Percentiles rank a stretch among this genome's conserved stretches.
These are phyloP conservation scores for Orientallactaga bullata DNA, from an alignment of 2,113 vertebrate genomes.

Conservation along the genomic window DNA sequence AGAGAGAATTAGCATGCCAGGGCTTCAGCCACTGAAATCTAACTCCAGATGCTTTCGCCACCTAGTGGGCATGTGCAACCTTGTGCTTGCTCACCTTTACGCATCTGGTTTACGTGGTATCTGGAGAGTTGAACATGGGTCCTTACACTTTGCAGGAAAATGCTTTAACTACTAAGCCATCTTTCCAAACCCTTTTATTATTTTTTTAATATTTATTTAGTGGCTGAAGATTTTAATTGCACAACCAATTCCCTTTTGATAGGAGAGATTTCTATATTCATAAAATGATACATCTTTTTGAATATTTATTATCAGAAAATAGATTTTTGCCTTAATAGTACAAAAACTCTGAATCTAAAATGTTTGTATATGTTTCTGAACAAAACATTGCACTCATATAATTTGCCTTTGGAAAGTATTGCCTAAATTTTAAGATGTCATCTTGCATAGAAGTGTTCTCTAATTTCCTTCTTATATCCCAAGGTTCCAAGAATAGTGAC, in stretches of 20 bases:
- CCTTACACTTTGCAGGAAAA: no score
- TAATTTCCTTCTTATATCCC: background rate
- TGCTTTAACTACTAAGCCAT: no score
- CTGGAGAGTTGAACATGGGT: no score
- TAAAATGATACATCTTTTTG: conserved; percentile 70
- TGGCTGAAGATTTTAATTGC: conserved; percentile 73
- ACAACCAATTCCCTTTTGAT: conserved; percentile 73
- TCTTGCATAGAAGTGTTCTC: background rate
- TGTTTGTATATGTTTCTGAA: background rate
- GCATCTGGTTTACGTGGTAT: no score
- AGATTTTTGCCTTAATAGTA: conserved; percentile 51
- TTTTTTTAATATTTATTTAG: no score
- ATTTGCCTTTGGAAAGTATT: conserved; percentile 55
- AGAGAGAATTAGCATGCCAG: no score
- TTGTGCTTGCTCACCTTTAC: no score
- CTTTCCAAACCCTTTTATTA: no score
- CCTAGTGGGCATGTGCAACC: no score
- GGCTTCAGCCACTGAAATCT: no score
- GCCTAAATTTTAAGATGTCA: conserved; percentile 36
- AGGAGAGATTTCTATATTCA: conserved; percentile 63
- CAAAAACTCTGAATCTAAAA: conserved; percentile 46
- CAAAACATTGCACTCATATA: conserved; percentile 42
- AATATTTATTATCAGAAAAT: conserved; percentile 61
- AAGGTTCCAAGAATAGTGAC: background rate
- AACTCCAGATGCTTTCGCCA: no score